Conservation (phyloP, 2,113 vertebrate genomes). For the Pelvicachromis taeniatus region DNA sequence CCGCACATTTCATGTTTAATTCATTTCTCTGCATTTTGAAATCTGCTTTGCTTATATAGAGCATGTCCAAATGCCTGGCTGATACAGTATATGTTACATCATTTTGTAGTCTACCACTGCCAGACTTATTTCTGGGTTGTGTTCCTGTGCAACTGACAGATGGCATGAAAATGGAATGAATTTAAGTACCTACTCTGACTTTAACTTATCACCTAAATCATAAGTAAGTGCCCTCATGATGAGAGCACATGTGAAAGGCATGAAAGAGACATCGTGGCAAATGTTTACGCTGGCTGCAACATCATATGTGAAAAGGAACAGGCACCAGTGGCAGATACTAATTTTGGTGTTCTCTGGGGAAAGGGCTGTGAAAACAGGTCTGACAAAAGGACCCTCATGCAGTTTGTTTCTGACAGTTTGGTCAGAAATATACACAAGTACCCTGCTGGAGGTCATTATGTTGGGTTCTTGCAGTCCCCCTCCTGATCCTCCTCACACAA, state of each 20-base stretch:
- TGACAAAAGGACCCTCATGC: background rate
- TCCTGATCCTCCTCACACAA: background rate
- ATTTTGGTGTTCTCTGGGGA: background rate
- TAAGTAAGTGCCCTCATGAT: background rate
- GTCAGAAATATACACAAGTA: background rate
- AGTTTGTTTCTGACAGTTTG: background rate
- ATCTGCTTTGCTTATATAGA: background rate
- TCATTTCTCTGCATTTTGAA: background rate
- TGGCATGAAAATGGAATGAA: background rate
- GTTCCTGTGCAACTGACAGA: background rate
- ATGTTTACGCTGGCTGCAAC: background rate
- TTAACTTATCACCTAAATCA: background rate
- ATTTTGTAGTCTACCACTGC: background rate
- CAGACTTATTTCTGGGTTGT: background rate
- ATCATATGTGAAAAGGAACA: background rate
- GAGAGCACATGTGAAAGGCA: background rate
- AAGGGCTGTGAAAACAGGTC: background rate
- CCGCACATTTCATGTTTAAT: background rate
- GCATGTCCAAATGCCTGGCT: background rate
- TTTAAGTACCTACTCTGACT: background rate
- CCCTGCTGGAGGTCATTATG: background rate
- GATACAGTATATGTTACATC: background rate
- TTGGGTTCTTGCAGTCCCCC: background rate
- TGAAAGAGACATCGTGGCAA: background rate
- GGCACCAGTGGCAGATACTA: background rate